Conservation (phyloP, 2,888 invertebrate genomes). For the Caenorhabditis panamensis region DNA sequence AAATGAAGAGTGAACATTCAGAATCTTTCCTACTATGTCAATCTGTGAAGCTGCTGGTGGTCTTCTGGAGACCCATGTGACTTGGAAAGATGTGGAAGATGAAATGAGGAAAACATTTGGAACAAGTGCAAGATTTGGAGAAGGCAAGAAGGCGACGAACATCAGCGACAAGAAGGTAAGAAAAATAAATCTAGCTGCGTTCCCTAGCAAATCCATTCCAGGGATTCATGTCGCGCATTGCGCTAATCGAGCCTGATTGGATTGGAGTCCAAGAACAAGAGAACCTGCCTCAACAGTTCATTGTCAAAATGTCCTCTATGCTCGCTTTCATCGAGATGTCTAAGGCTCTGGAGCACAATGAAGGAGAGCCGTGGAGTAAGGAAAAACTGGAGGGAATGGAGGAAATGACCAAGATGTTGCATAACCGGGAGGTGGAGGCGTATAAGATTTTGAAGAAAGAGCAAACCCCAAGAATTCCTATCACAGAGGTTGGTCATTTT, state of each 20-base stretch:
- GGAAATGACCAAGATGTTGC: slow-evolving; percentile 22
- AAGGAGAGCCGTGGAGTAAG: slow-evolving; percentile 12
- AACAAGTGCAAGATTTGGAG: slow-evolving; percentile 51
- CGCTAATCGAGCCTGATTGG: slow-evolving; percentile 57
- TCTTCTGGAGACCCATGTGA: slow-evolving; percentile 60
- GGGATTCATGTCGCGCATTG: slow-evolving; percentile 63
- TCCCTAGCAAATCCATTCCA: slow-evolving; percentile 28
- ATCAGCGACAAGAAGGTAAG: slow-evolving; percentile 64
- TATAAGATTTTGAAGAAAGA: slow-evolving; percentile 45
- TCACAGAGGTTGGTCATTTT: slow-evolving; percentile 23
- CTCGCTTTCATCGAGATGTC: slow-evolving; percentile 46
- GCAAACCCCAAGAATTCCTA: slow-evolving; percentile 28
- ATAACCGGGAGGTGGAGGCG: slow-evolving; percentile 51
- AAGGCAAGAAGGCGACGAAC: slow-evolving; percentile 49
- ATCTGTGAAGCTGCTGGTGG: slow-evolving; percentile 44
- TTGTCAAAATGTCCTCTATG: slow-evolving; percentile 53
- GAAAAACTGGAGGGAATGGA: slow-evolving; percentile 38
- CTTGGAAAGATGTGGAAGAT: slow-evolving; percentile 59
- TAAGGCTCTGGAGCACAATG: slow-evolving; percentile 24
- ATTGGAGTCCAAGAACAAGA: slow-evolving; percentile 12
- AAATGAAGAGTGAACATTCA: too few species aligned
- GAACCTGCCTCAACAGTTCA: slow-evolving; percentile 48
- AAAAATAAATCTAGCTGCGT: neutral
- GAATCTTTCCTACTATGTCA: too few species aligned
- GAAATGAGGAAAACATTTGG: slow-evolving; percentile 44